Base-by-base conservation (phyloP, 2,888 invertebrate genomes). In the Plagodis dolabraria region DNA sequence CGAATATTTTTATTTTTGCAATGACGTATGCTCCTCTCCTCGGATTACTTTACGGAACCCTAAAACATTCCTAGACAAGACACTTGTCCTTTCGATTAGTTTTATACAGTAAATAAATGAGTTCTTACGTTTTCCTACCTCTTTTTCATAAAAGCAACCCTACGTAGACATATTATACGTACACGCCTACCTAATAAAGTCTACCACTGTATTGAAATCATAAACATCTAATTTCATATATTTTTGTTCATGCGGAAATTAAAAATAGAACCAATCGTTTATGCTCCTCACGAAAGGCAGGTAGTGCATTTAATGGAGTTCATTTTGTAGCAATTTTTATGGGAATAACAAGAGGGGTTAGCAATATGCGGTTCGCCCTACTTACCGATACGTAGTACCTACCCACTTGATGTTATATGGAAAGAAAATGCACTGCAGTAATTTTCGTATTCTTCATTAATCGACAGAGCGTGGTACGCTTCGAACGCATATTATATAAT, bases 221-320 rank as follows among this genome's bases (percentile, higher is more conserved):
- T 57, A 22, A 22, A 22, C 22, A 22, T 22, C 22, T 2, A 57
- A 42, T 45, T 9, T 47, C 51, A 35, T 35, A 22, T 33, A n/a
- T 52, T 57, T 48, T 52, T 52, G 44, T 43, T 47, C 11, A n/a
- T 10, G 11, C 9, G 5, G 11, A 2, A 11, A 43, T 34, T 36
- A 40, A 50, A 40, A 42, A 33, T 5, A 54, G n/a, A n/a, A 47
- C 33, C 42, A 38, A 51, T 51, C 42, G 35, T 40, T 40, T 6
- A 5, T 47, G 47, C 7, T 33, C 38, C n/a, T 42, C 54, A 47
- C 54, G 59, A 46, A 59, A 50, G 10, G 43, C 12, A 51, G 11
- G 33, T 46, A 60, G n/a, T 60, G 60, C 47, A 55, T 55, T 49
- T 60, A 53, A 61, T 61, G 46, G 56, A 61, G 36, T 42, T 56